Evolutionary conservation across 2,113 vertebrate genomes (phyloP).

Genomic region (Chlorocebus sabaeus): DNA sequence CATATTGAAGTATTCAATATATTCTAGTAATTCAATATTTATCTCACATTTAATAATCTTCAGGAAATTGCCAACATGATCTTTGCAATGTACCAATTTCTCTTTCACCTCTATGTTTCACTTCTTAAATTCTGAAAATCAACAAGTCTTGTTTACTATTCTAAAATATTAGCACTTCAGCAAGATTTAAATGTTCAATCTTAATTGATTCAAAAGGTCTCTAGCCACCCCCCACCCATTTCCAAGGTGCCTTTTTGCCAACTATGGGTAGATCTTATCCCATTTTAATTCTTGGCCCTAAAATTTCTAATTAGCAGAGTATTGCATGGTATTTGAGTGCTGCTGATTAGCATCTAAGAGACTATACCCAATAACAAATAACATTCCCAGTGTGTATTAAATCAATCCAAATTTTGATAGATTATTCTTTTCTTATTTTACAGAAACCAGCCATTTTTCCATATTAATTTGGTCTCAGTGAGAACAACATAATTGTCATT

Average conservation of each 20-base stretch:
- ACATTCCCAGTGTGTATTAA: not conserved
- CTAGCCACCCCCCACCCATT: not conserved
- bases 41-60: not conserved
- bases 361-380: not conserved
- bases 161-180: not conserved
- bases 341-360: not conserved
- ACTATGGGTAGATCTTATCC: not conserved
- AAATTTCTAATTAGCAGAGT: not conserved
- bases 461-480: not conserved
- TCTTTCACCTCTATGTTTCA: not conserved
- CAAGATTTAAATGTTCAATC: not conserved
- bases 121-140: conserved; percentile 16
- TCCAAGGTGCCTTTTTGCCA: not conserved
- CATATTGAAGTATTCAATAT: not conserved
- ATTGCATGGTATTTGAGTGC: not conserved
- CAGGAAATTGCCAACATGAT: not conserved
- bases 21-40: not conserved
- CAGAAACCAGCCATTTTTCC: not conserved
- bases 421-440: conserved; percentile 22
- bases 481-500: not conserved
- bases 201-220: not conserved
- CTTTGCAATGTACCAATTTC: not conserved
- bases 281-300: not conserved
- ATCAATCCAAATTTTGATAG: conserved; percentile 11
- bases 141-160: not conserved